Percentiles rank a stretch among this genome's conserved stretches.
Conservation (phyloP, 1,140 invertebrate genomes). For the Drosophila mauritiana region DNA sequence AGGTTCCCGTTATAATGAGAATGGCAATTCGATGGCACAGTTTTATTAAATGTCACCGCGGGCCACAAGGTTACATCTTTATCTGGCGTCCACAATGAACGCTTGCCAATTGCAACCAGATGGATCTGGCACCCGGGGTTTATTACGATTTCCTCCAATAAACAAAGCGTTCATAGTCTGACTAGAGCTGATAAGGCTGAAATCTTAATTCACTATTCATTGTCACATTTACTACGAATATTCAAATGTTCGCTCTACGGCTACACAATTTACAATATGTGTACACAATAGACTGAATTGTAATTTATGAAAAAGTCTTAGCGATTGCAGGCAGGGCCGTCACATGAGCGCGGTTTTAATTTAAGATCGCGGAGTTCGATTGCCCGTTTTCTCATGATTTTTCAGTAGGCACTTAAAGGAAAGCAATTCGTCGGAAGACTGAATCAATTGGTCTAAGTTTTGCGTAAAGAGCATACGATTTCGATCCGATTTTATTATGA, state of each 20-base stretch:
- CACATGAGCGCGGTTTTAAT: conserved; percentile 3
- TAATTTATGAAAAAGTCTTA: conserved; percentile 24
- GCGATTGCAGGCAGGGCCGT: conserved; percentile 9
- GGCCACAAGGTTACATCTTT: conserved; percentile 46
- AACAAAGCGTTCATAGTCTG: conserved; percentile 22
- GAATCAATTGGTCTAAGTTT: background rate
- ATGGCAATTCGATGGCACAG: conserved; percentile 33
- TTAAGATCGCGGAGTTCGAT: background rate
- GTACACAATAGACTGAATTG: conserved; percentile 18
- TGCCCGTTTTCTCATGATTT: background rate
- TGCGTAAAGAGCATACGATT: background rate
- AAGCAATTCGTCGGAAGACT: background rate
- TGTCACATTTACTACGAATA: conserved; percentile 14
- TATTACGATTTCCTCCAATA: conserved; percentile 19
- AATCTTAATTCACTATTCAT: conserved; percentile 13
- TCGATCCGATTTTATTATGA: background rate
- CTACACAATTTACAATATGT: background rate
- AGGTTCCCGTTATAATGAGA: conserved; percentile 23
- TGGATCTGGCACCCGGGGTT: conserved; percentile 17
- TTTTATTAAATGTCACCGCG: conserved; percentile 52
- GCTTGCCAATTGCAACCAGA: conserved; percentile 19
- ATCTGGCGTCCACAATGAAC: conserved; percentile 28
- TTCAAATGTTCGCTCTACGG: conserved; percentile 1
- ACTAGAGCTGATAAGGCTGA: conserved; percentile 7
- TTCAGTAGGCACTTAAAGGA: background rate